Evolutionary conservation across 35 echinoderm and acorn worm genomes (phyloP), one percentile per base, ranked within the genome.

Genomic region (Apostichopus japonicus): DNA sequence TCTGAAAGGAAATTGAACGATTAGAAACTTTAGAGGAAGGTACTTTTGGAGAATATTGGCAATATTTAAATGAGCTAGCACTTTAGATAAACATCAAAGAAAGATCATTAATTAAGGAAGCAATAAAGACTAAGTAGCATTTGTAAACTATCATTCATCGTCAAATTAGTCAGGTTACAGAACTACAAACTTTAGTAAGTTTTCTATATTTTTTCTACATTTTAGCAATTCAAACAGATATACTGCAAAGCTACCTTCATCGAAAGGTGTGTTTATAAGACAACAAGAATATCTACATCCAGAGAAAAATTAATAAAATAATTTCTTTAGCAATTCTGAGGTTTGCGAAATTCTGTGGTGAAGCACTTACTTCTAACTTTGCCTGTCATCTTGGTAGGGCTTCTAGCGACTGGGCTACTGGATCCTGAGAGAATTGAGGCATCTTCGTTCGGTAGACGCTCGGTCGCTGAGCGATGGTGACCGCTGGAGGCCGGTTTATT

Each of bases 341-440:
- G 22, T 75, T 75, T 75, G 71, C 6, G 15, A 82, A 82, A 4
- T 44, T 44, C 33, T 44, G 33, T 44, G 33, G 2, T 44, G 2
- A 44, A 44, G 4, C 6, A 95, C 96, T 94, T 90, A 98, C 97
- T 98, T 91, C 82, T 23, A 4, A 76, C 53, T 70, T 86, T 94
- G 33, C 33, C 33, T 51, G 70, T 23, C n/a, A 33, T 53, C 65
- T 99, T 98, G 23, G 87, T 88, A 4, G 97, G 97, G 67, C 95
- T 96, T 72, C 93, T 94, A 55, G 90, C 77, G 17, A 91, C 86
- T 2, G 88, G 84, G 44, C 90, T 91, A 23, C 91, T 93, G 4
- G 87, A 84, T 6, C 95, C 97, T 6, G 97, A 99, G 1, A 99
- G 73, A 19, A 95, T 77, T 10, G 97, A 99, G 8, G 95, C 93